Base-by-base conservation (phyloP, 2,113 vertebrate genomes). In the Caranx melampygus region DNA sequence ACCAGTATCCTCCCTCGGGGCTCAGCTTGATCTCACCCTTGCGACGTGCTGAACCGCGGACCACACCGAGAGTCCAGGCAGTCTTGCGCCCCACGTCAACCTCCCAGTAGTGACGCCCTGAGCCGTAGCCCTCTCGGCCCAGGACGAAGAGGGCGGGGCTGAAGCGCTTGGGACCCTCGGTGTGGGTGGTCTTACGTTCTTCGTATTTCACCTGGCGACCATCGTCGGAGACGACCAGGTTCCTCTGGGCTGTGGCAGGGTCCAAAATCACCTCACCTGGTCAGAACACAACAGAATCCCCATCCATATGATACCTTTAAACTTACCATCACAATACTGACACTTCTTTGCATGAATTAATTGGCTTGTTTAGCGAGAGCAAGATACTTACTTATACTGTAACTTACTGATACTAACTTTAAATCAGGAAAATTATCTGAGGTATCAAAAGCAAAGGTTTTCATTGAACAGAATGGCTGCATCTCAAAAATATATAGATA, bases 51-150 rank as follows among this genome's bases (percentile, higher is more conserved):
- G 92, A 86, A 3, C 78, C 63, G 0, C 78, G 72, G 14, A 87
- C 86, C 65, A 95, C 79, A 0, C 95, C 95, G 0, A 95, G 60
- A 0, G 94, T 95, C 95, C 95, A 96, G 26, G 94, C 89, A 0
- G 86, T 93, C 88, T 96, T 95, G 20, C 89, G 89, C 0, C 77
- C 83, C 18, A 93, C 70, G 0, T 95, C 93, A 63, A 96, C 94
- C 90, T 95, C 95, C 95, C 95, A 96, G 88, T 95, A 96, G 88
- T 95, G 94, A 0, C 94, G 90, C 1, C 95, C 94, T 0, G 91
- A 90, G 66, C 33, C 51, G 16, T 95, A 71, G 1, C 87, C 84
- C 74, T 95, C 94, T 0, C 91, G 72, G 12, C 80, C 93, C 65
- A 96, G 65, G 16, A 95, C 90, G 21, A 95, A 95, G 72, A 95